These are phyloP conservation scores for Nothobranchius furzeri DNA, from an alignment of 2,113 vertebrate genomes.

Conservation along the genomic window DNA sequence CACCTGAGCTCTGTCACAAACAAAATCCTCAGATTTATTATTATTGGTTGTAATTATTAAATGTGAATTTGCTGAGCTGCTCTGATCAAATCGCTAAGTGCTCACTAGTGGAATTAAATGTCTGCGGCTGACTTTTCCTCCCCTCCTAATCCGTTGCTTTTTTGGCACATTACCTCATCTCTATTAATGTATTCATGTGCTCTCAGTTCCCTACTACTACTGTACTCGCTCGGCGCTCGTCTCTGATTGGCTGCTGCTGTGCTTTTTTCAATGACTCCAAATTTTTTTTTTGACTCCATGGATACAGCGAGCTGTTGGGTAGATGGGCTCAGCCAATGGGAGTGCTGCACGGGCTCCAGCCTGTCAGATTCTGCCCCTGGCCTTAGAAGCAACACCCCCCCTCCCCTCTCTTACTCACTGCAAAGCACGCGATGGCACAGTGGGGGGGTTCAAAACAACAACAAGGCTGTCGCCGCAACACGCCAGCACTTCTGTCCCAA, in stretches of 20 bases:
- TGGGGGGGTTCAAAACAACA: conserved; percentile 75
- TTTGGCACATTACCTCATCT: conserved; percentile 81
- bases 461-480: conserved; percentile 62
- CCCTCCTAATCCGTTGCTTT: conserved; percentile 69
- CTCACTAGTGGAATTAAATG: conserved; percentile 45
- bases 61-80: conserved; percentile 43
- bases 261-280: conserved; percentile 76
- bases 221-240: conserved; percentile 56
- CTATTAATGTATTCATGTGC: conserved; percentile 79
- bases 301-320: conserved; percentile 79
- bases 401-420: conserved; percentile 18
- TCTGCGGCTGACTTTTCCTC: conserved; percentile 50
- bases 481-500: conserved; percentile 37
- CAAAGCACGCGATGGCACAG: conserved; percentile 72
- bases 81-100: conserved; percentile 38
- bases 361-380: conserved; percentile 71
- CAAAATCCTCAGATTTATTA: not conserved
- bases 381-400: conserved; percentile 63
- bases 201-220: conserved; percentile 76
- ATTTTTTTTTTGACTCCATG: conserved; percentile 81
- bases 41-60: not conserved
- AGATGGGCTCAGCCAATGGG: conserved; percentile 75
- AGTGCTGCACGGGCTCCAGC: conserved; percentile 64
- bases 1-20: not conserved
- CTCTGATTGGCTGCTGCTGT: conserved; percentile 71